Evolutionary conservation across 2,797 vertebrate species (phyloP).

Genomic region (Discoglossus pictus): DNA sequence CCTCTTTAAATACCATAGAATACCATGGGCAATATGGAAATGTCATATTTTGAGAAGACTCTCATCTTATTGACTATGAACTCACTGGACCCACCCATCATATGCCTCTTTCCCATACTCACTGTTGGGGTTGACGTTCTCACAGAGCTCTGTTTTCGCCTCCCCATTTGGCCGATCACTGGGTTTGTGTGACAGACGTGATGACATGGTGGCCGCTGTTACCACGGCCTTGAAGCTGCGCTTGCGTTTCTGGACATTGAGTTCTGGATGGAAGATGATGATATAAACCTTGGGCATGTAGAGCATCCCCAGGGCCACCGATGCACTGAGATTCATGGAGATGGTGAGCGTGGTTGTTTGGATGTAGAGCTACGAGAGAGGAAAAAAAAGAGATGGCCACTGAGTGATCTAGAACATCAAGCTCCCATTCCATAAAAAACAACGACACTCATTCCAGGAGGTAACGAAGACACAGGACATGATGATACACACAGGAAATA

Average conservation of each 20-base stretch:
- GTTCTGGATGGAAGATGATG: conserved; percentile 98
- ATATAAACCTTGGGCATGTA: conserved; percentile 99
- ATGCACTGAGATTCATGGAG: conserved; percentile 99
- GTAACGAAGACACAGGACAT: too few relatives aligned
- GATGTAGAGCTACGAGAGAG: conserved; percentile 89
- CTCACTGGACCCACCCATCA: too few relatives aligned
- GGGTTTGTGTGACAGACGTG: conserved; percentile 91
- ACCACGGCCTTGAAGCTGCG: conserved; percentile 98
- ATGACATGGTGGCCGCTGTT: conserved; percentile 97
- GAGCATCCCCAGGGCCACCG: conserved; percentile 97
- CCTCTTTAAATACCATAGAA: too few relatives aligned
- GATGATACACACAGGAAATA: too few relatives aligned
- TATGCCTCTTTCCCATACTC: conserved; percentile 72
- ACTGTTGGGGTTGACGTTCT: conserved; percentile 89
- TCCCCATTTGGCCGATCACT: conserved; percentile 95
- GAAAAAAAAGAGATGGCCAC: not conserved
- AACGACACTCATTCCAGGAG: too few relatives aligned
- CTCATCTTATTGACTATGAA: too few relatives aligned
- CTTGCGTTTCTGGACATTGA: conserved; percentile 97
- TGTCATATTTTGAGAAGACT: too few relatives aligned
- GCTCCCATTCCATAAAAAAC: too few relatives aligned
- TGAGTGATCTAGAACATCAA: too few relatives aligned
- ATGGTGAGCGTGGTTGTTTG: conserved; percentile 98
- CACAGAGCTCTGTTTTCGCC: conserved; percentile 95
- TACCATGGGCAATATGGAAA: too few relatives aligned